These are phyloP conservation scores for Morone chrysops DNA, from an alignment of 2,113 vertebrate species.

Conservation along the genomic window DNA sequence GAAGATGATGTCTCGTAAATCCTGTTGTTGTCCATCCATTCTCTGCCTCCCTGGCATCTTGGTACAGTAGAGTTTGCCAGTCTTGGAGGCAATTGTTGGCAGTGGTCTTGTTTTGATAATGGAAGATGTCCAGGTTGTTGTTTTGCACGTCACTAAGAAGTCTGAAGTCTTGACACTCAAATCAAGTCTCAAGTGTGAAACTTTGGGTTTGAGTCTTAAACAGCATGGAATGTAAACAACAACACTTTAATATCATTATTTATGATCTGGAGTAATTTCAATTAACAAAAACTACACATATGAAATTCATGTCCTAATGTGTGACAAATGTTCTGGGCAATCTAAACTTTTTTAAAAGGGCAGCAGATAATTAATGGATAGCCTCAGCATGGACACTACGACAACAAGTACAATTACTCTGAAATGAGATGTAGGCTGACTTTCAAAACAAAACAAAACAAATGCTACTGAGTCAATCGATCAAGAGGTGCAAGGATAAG, in stretches of 20 bases:
- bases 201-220: not conserved
- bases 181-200: not conserved
- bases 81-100: not conserved
- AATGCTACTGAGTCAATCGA: conserved; percentile 6
- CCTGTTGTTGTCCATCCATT: not conserved
- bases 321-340: not conserved
- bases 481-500: conserved; percentile 5
- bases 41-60: not conserved
- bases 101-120: not conserved
- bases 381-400: not conserved
- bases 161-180: conserved; percentile 10
- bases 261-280: not conserved
- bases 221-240: not conserved
- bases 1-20: conserved; percentile 25
- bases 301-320: not conserved
- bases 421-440: conserved; percentile 8
- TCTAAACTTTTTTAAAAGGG: not conserved
- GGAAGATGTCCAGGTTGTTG: conserved; percentile 2
- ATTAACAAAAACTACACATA: too few species aligned
- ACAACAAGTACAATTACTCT: not conserved
- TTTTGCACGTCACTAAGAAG: conserved; percentile 7
- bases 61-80: not conserved
- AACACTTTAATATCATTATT: not conserved
- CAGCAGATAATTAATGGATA: not conserved
- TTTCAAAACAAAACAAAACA: not conserved